These are phyloP conservation scores for Porphyrio hochstetteri DNA, from an alignment of 2,113 vertebrate genomes.

Conservation along the genomic window DNA sequence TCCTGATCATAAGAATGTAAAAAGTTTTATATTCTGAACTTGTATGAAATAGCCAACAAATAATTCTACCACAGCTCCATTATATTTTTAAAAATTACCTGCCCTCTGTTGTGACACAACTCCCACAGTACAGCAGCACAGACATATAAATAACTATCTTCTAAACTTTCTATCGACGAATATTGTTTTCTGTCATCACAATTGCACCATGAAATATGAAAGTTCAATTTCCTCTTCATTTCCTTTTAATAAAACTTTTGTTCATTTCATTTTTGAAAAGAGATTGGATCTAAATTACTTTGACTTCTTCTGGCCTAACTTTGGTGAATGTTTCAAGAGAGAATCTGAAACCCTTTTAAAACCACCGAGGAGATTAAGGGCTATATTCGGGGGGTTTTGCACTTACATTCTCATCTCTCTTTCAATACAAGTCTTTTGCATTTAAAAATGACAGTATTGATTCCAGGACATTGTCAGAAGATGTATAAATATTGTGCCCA, in stretches of 20 bases:
- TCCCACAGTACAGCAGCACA: constrained; percentile 4
- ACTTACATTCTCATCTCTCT: neutral
- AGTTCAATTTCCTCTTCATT: constrained; percentile 85
- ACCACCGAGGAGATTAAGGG: neutral
- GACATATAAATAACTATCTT: constrained; percentile 70
- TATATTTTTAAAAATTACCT: constrained; percentile 29
- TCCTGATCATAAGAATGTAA: neutral
- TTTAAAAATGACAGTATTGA: constrained; percentile 11
- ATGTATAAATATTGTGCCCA: neutral
- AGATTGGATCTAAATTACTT: constrained; percentile 85
- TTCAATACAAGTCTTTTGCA: neutral
- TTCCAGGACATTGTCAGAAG: neutral
- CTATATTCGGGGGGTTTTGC: neutral
- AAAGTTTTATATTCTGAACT: neutral
- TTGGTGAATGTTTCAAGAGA: constrained; percentile 42
- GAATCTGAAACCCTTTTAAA: constrained; percentile 51
- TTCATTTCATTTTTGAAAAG: constrained; percentile 78
- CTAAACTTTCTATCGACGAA: constrained; percentile 67
- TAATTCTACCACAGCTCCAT: neutral
- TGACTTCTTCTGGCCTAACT: constrained; percentile 77
- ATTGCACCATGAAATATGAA: constrained; percentile 81
- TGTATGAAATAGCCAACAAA: neutral
- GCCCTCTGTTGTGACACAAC: constrained; percentile 31
- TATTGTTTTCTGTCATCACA: constrained; percentile 79
- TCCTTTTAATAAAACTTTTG: constrained; percentile 82